Conservation (phyloP, 30 jellyfish, hydroid and myxozoan genomes). For the Hydractinia echinata region DNA sequence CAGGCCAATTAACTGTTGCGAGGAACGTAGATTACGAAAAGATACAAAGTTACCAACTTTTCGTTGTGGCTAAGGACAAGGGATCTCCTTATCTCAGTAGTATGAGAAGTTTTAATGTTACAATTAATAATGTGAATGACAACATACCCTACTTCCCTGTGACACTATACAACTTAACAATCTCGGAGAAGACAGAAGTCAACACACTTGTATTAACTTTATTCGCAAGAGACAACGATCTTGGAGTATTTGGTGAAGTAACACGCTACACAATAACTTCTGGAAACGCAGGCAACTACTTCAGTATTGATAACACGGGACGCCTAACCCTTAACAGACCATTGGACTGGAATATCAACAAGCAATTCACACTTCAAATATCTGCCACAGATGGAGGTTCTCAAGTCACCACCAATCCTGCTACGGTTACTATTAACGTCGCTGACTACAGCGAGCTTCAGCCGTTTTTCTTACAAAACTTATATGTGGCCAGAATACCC, state of each 20-base stretch:
- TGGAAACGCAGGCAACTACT: slow-evolving; percentile 53
- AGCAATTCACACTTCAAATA: slow-evolving; percentile 36
- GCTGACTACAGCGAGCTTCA: slow-evolving; percentile 54
- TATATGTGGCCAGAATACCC: slow-evolving; percentile 35
- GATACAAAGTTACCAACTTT: slow-evolving; percentile 44
- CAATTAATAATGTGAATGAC: slow-evolving; percentile 64
- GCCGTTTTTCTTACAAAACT: slow-evolving; percentile 61
- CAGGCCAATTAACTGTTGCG: slow-evolving; percentile 58
- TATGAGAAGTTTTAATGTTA: slow-evolving; percentile 28
- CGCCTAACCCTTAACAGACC: slow-evolving; percentile 25
- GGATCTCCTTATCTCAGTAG: slow-evolving; percentile 75
- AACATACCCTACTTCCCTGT: slow-evolving; percentile 55
- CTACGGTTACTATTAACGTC: slow-evolving; percentile 51
- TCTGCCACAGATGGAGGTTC: slow-evolving; percentile 72
- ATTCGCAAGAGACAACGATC: slow-evolving; percentile 70
- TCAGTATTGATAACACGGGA: slow-evolving; percentile 62
- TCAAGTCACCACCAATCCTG: slow-evolving; percentile 38
- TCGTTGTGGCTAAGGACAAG: slow-evolving; percentile 59
- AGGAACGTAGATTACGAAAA: slow-evolving; percentile 58
- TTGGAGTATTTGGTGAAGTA: slow-evolving; percentile 53
- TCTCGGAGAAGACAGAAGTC: slow-evolving; percentile 53
- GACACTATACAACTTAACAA: slow-evolving; percentile 40
- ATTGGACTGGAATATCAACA: slow-evolving; percentile 25
- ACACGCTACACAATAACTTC: slow-evolving; percentile 39
- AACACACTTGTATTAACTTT: slow-evolving; percentile 49